These are phyloP conservation scores for Trichogramma pretiosum DNA, from an alignment of 1,140 invertebrate genomes.

Conservation along the genomic window DNA sequence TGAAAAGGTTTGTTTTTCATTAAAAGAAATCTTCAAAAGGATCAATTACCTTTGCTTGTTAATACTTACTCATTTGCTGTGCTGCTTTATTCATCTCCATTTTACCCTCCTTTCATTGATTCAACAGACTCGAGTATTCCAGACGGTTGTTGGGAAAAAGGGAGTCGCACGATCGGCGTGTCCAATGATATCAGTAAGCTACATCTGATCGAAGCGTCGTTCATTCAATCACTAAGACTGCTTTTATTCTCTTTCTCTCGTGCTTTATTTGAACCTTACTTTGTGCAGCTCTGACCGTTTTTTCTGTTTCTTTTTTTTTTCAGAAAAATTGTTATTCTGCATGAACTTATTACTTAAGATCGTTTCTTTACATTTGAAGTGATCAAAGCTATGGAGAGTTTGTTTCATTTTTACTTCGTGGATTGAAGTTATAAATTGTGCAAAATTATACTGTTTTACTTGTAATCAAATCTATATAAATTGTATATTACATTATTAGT, in stretches of 20 bases:
- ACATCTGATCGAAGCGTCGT: constrained; percentile 26
- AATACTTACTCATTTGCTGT: constrained; percentile 11
- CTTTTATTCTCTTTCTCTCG: constrained; percentile 29
- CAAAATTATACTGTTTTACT: no score
- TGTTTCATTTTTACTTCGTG: no score
- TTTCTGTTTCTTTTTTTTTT: no score
- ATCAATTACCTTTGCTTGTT: constrained; percentile 4
- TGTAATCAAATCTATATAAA: no score
- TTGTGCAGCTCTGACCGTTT: no score
- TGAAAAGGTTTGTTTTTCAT: constrained; percentile 6
- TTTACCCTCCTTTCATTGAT: constrained; percentile 13
- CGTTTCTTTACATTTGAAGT: no score
- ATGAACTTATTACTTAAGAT: no score
- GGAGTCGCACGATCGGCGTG: constrained; percentile 14
- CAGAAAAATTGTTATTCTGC: no score
- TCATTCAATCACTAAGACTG: constrained; percentile 29
- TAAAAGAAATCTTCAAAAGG: constrained; percentile 11
- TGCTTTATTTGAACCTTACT: constrained; percentile 25
- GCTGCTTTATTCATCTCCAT: constrained; percentile 3
- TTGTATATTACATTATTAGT: no score
- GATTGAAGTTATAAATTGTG: no score
- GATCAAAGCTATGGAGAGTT: no score
- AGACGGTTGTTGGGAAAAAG: constrained; percentile 15
- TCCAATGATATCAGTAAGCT: constrained; percentile 27
- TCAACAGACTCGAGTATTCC: constrained; percentile 6